A percentile compares a stretch with the other conserved stretches of the same genome.
Evolutionary conservation across 1,140 invertebrate genomes (phyloP).

Genomic region (Atopsyche davidsoni): DNA sequence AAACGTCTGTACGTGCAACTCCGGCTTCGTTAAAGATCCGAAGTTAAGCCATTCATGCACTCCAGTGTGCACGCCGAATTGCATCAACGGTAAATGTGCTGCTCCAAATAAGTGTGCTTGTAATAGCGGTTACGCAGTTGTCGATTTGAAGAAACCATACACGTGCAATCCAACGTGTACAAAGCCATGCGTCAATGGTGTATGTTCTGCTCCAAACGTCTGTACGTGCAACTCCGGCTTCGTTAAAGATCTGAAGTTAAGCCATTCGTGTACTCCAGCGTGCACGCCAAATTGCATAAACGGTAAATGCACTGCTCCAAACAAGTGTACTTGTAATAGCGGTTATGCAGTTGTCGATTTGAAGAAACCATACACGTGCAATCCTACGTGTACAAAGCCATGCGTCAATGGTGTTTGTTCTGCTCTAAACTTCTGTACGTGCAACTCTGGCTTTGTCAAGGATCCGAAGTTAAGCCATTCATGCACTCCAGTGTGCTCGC

Average conservation of each 20-base stretch:
- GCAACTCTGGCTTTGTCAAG: slow-evolving; percentile 35
- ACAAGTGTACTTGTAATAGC: slow-evolving; percentile 47
- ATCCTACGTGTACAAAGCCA: slow-evolving; percentile 38
- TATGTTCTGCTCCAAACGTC: too few species aligned
- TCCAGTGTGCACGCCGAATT: background rate
- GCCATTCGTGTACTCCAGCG: slow-evolving; percentile 29
- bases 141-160: too few species aligned
- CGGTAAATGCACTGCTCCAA: slow-evolving; percentile 47
- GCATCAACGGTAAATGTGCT: too few species aligned
- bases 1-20: slow-evolving; percentile 38
- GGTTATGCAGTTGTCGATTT: too few species aligned
- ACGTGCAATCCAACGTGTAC: background rate
- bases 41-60: slow-evolving; percentile 38
- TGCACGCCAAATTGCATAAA: slow-evolving; percentile 33
- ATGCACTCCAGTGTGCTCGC: slow-evolving; percentile 40
- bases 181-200: background rate
- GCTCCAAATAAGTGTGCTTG: too few species aligned
- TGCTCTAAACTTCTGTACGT: slow-evolving; percentile 38
- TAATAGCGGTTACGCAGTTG: too few species aligned
- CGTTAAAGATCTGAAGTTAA: too few species aligned
- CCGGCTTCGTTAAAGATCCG: slow-evolving; percentile 30
- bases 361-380: too few species aligned
- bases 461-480: slow-evolving; percentile 34
- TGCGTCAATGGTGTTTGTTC: slow-evolving; percentile 44
- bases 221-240: too few species aligned